Evolutionary conservation across 30 jellyfish, hydroid and myxozoan genomes (phyloP).

Genomic region (Aurelia sp.): DNA sequence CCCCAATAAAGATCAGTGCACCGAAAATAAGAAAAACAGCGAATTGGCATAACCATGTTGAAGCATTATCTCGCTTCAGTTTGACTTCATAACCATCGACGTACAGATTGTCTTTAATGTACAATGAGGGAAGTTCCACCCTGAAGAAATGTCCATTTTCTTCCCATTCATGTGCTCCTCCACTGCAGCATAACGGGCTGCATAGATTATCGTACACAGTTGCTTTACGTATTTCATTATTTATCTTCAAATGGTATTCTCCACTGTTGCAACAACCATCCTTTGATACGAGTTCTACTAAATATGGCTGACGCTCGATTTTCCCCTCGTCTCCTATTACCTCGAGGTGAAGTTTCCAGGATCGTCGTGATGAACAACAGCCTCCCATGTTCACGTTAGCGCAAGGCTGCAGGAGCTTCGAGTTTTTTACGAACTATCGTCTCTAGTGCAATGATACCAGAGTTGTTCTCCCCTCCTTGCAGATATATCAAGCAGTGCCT

Average conservation of each 20-base stretch:
- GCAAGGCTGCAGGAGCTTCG: too few species aligned
- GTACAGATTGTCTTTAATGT: constrained; percentile 79
- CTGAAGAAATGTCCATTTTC: constrained; percentile 96
- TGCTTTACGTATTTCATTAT: constrained; percentile 53
- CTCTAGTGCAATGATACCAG: too few species aligned
- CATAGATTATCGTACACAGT: constrained; percentile 86
- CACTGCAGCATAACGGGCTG: constrained; percentile 93
- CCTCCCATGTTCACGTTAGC: constrained; percentile 51
- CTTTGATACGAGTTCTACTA: constrained; percentile 72
- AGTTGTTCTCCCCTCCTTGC: too few species aligned
- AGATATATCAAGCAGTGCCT: too few species aligned
- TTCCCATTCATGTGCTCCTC: constrained; percentile 98
- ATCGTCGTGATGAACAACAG: constrained; percentile 76
- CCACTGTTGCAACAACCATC: constrained; percentile 82
- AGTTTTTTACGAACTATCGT: too few species aligned
- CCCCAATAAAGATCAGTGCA: constrained; percentile 55
- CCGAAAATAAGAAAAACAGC: constrained; percentile 80
- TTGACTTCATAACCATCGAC: constrained; percentile 91
- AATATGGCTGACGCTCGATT: constrained; percentile 88
- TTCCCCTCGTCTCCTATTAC: constrained; percentile 93
- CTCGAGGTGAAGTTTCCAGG: constrained; percentile 89
- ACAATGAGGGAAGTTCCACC: constrained; percentile 90
- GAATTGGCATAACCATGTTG: constrained; percentile 89
- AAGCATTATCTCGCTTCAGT: constrained; percentile 71
- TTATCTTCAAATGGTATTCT: constrained; percentile 52